A percentile compares a stretch with the other conserved stretches of the same genome.
These are phyloP conservation scores for Cosmorhoe ocellata DNA, from an alignment of 2,888 invertebrate genomes.

Conservation along the genomic window DNA sequence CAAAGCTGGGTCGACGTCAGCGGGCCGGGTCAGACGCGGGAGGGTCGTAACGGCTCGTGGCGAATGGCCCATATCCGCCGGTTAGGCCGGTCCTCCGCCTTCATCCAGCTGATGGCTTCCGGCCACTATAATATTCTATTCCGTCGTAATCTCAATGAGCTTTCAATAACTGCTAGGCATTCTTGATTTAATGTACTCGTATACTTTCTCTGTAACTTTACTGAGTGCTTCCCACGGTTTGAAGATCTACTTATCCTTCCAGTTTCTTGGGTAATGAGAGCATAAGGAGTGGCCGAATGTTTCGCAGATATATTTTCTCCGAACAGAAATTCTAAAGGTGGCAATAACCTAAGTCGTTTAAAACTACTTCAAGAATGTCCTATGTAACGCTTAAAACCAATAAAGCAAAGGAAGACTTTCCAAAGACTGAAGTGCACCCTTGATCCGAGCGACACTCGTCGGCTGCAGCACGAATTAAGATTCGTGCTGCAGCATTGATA, in stretches of 20 bases:
- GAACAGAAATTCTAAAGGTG: no score
- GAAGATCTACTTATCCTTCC: no score
- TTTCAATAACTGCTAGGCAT: no score
- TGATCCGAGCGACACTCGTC: conserved; percentile 1
- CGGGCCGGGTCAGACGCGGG: conserved; percentile 1
- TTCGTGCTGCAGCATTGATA: no score
- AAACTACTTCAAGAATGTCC: no score
- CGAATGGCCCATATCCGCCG: conserved; percentile 17
- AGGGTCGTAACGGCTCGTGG: conserved; percentile 15
- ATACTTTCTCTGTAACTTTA: no score
- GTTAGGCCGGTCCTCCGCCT: conserved; percentile 3
- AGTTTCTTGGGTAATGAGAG: no score
- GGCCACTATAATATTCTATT: not conserved
- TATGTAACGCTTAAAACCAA: not conserved
- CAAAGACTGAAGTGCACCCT: not conserved
- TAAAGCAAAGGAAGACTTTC: not conserved
- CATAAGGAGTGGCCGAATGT: no score
- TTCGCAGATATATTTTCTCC: no score
- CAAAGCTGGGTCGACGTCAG: conserved; percentile 5
- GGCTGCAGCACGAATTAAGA: not conserved
- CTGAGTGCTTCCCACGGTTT: no score
- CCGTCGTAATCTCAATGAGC: not conserved
- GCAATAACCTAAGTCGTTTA: no score
- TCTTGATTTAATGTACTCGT: no score
- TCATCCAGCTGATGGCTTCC: not conserved